Percentiles rank a stretch among this genome's conserved stretches.
Evolutionary conservation across 2,797 vertebrate genomes (phyloP).

Genomic region (Sciaenops ocellatus): DNA sequence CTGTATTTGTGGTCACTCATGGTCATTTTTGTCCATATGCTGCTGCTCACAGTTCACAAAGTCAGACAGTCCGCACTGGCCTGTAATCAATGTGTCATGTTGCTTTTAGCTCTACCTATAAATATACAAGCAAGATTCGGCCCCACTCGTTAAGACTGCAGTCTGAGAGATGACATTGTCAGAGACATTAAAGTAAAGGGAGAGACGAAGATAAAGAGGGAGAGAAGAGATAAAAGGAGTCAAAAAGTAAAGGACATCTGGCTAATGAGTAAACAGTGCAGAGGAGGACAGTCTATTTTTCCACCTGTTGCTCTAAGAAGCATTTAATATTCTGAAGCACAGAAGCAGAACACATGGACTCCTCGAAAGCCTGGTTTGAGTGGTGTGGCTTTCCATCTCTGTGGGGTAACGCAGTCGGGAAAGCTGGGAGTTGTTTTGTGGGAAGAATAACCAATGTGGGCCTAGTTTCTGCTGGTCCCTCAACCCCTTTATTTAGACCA

Average conservation of each 20-base stretch:
- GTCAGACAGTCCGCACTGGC: constrained; percentile 61
- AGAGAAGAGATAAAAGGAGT: constrained; percentile 39
- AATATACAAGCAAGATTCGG: constrained; percentile 55
- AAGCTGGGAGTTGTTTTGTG: constrained; percentile 57
- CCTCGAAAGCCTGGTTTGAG: not conserved
- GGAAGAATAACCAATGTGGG: constrained; percentile 50
- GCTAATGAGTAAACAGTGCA: constrained; percentile 31
- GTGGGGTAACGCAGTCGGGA: constrained; percentile 15
- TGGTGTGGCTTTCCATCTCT: constrained; percentile 35
- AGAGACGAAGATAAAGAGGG: constrained; percentile 30
- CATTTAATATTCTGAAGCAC: constrained; percentile 22
- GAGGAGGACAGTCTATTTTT: not conserved
- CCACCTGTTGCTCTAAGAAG: constrained; percentile 30
- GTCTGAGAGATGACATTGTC: constrained; percentile 46
- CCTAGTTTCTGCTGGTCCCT: constrained; percentile 48
- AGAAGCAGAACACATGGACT: constrained; percentile 15
- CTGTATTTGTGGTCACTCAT: constrained; percentile 27
- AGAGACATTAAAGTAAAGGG: constrained; percentile 35
- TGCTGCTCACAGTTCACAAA: constrained; percentile 62
- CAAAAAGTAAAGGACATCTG: constrained; percentile 46
- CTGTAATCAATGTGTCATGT: constrained; percentile 70
- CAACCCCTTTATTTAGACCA: constrained; percentile 73
- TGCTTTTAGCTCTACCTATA: constrained; percentile 52
- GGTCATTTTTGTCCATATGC: constrained; percentile 55
- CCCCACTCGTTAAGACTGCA: constrained; percentile 33